These are phyloP conservation scores for Lepidocolaptes lacrymiger DNA, from an alignment of 2,797 vertebrate genomes.

Conservation along the genomic window DNA sequence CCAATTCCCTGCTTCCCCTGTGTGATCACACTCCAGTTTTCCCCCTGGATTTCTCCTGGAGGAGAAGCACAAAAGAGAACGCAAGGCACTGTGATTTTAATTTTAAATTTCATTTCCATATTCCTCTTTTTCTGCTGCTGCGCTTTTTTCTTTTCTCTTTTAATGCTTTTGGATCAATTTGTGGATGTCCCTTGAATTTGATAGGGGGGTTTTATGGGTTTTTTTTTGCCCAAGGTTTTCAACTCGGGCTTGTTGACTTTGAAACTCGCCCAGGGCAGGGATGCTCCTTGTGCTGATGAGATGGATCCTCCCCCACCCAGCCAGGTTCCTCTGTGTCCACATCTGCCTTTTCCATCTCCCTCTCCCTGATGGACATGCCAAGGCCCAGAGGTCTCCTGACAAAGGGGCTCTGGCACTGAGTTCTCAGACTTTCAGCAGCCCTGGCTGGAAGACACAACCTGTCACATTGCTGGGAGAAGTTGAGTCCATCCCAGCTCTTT, in stretches of 20 bases:
- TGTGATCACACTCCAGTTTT: background rate
- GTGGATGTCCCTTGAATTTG: background rate
- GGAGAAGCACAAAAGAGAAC: background rate
- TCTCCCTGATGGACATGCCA: too few species aligned
- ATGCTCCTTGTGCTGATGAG: fast-evolving
- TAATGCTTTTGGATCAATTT: background rate
- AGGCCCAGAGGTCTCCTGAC: background rate
- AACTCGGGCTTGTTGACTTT: background rate
- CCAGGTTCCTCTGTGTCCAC: too few species aligned
- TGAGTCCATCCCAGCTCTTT: background rate
- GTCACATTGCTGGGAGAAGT: background rate
- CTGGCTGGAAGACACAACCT: background rate
- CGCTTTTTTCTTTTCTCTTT: background rate
- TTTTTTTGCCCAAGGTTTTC: background rate
- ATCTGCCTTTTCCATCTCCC: background rate
- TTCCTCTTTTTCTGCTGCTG: background rate
- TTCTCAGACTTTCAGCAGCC: background rate
- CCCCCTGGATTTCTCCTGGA: background rate
- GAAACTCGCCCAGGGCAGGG: background rate
- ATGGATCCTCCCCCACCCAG: fast-evolving
- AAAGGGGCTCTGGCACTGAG: background rate
- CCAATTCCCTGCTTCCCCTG: background rate
- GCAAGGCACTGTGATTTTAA: background rate
- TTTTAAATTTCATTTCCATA: background rate
- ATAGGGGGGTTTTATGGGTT: background rate